These are phyloP conservation scores for Neosilurus mollespiculum DNA, from an alignment of 2,797 vertebrate species.

Conservation along the genomic window DNA sequence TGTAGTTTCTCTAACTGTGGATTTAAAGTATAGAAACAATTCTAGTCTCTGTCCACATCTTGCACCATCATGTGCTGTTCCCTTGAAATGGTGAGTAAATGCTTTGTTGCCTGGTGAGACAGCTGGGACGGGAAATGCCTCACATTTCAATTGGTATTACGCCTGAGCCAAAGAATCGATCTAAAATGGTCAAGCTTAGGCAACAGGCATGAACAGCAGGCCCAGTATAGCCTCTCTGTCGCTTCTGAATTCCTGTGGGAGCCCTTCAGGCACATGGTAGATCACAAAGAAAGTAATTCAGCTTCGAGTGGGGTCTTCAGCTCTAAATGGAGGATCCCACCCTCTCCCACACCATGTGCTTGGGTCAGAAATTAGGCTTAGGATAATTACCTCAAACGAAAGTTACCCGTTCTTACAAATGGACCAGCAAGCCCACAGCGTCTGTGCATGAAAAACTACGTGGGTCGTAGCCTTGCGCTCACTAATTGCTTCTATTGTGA, in stretches of 20 bases:
- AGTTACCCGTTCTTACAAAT: conserved; percentile 57
- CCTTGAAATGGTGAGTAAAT: neutral
- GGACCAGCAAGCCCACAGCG: conserved; percentile 45
- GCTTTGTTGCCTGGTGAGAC: neutral
- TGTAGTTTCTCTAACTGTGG: too few species aligned
- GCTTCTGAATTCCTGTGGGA: conserved; percentile 64
- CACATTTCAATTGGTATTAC: conserved; percentile 42
- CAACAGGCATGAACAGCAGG: conserved; percentile 53
- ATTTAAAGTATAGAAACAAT: neutral
- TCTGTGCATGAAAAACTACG: conserved; percentile 21
- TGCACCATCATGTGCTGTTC: conserved; percentile 1
- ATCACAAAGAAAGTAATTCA: conserved; percentile 71
- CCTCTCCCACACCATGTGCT: conserved; percentile 49
- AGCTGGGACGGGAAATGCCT: conserved; percentile 36
- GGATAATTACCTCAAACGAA: conserved; percentile 70
- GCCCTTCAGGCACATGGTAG: conserved; percentile 65
- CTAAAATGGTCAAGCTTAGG: conserved; percentile 58
- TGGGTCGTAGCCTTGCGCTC: neutral
- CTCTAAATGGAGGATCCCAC: conserved; percentile 55
- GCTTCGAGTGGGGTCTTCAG: conserved; percentile 62
- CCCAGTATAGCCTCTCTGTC: conserved; percentile 58
- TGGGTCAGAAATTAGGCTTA: conserved; percentile 69
- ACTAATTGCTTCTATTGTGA: conserved; percentile 27
- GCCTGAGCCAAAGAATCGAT: conserved; percentile 55
- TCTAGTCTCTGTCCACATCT: conserved; percentile 15